Percentiles rank a stretch among this genome's conserved stretches.
Evolutionary conservation across 2,113 vertebrate genomes (phyloP).

Genomic region (Sceloporus tristichus): DNA sequence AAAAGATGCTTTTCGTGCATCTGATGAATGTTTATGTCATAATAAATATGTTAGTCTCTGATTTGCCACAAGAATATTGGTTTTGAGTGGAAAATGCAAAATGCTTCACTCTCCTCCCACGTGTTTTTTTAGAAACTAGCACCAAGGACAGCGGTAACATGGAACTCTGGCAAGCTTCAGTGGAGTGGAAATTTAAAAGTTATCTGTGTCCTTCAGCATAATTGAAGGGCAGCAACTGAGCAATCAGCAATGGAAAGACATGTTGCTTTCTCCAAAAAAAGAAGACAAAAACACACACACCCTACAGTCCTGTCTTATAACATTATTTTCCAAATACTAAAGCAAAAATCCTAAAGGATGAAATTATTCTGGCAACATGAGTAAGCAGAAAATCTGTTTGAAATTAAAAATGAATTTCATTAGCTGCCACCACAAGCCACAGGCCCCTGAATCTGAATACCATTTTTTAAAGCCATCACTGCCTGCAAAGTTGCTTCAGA

Average conservation of each 20-base stretch:
- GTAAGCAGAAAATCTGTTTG: background rate
- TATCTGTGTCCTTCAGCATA: constrained; percentile 2
- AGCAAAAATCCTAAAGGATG: background rate
- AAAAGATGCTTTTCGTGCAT: background rate
- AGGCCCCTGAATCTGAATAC: background rate
- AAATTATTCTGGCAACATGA: background rate
- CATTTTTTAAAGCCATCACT: background rate
- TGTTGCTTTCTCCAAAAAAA: background rate
- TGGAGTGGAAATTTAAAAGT: no score
- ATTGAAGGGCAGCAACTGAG: background rate
- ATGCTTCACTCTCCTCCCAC: background rate
- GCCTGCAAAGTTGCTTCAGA: background rate
- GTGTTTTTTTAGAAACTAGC: background rate
- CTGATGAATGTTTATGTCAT: no score
- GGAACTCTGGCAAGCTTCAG: background rate
- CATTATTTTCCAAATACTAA: rapidly evolving
- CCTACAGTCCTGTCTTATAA: background rate
- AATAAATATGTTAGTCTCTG: background rate
- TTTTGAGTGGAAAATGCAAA: background rate
- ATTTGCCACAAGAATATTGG: background rate
- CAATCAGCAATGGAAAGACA: rapidly evolving
- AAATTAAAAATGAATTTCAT: background rate
- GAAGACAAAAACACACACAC: background rate
- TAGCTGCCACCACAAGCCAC: background rate
- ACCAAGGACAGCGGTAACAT: constrained; percentile 22